phyloP scores from a whole-genome alignment of 2,113 vertebrate genomes.

The Catharus minimus region DNA sequence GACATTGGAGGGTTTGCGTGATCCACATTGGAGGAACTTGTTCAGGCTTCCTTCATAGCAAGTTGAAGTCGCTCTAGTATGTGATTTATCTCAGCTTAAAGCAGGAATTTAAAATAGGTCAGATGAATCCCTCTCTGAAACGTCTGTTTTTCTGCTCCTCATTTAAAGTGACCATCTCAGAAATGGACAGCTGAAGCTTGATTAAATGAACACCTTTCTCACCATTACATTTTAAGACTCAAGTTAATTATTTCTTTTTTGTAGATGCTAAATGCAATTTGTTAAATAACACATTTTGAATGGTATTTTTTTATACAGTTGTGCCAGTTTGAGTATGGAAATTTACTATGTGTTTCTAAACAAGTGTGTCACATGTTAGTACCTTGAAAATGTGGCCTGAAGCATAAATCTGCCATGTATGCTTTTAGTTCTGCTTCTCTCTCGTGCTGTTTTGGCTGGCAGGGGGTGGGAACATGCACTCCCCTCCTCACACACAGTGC shows the following conservation, averaged over 20 bases:
- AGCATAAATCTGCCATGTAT: neutral
- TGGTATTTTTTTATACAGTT: neutral
- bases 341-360: neutral
- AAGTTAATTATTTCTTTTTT: neutral
- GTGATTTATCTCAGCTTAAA: constrained; percentile 23
- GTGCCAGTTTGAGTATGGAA: neutral
- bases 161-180: neutral
- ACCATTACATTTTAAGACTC: neutral
- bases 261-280: neutral
- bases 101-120: constrained; percentile 38
- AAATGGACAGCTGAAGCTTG: neutral
- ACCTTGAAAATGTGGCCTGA: neutral
- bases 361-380: neutral
- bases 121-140: neutral
- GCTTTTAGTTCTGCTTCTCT: neutral
- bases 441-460: neutral
- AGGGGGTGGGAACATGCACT: neutral
- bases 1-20: neutral
- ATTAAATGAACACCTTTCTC: neutral
- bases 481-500: accelerated
- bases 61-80: accelerated
- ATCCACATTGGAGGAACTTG: neutral
- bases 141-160: neutral
- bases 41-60: neutral
- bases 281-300: neutral